These are phyloP conservation scores for Telmatherina bonti DNA, from an alignment of 2,797 vertebrate species.

Conservation along the genomic window DNA sequence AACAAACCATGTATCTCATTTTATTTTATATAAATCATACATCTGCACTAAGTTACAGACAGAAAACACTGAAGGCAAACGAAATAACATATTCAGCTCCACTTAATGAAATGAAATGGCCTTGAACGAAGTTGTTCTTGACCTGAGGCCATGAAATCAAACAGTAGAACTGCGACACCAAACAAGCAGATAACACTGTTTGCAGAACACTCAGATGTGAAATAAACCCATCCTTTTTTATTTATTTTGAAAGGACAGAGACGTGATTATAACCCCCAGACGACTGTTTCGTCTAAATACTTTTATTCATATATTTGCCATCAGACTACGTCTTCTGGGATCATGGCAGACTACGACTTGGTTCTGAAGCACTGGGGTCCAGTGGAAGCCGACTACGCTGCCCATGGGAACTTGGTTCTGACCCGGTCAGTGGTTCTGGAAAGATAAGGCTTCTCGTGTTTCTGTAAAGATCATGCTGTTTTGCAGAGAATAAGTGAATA, in stretches of 20 bases:
- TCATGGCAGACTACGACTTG: conserved; percentile 78
- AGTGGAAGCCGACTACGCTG: conserved; percentile 74
- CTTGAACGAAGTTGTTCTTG: conserved; percentile 23
- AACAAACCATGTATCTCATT: conserved; percentile 1
- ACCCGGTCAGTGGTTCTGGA: conserved; percentile 74
- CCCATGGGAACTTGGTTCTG: conserved; percentile 72
- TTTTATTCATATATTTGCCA: conserved; percentile 8
- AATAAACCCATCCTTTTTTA: not conserved
- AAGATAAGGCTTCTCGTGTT: conserved; percentile 4
- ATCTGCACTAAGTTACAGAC: conserved; percentile 6
- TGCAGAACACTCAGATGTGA: not conserved
- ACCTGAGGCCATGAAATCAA: conserved; percentile 23
- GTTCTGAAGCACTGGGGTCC: conserved; percentile 78
- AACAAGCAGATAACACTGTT: conserved; percentile 13
- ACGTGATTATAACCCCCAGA: not conserved
- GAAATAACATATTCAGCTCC: conserved; percentile 23
- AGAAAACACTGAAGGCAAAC: conserved; percentile 18
- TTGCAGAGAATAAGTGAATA: too few relatives aligned
- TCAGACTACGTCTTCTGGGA: conserved; percentile 38
- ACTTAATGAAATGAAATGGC: not conserved
- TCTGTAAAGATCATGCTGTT: not conserved
- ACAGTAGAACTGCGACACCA: not conserved
- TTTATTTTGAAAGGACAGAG: not conserved
- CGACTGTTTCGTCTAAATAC: not conserved
- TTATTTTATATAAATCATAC: conserved; percentile 24